Conservation (phyloP, 2,797 vertebrate species). For the Buphagus erythrorhynchus region DNA sequence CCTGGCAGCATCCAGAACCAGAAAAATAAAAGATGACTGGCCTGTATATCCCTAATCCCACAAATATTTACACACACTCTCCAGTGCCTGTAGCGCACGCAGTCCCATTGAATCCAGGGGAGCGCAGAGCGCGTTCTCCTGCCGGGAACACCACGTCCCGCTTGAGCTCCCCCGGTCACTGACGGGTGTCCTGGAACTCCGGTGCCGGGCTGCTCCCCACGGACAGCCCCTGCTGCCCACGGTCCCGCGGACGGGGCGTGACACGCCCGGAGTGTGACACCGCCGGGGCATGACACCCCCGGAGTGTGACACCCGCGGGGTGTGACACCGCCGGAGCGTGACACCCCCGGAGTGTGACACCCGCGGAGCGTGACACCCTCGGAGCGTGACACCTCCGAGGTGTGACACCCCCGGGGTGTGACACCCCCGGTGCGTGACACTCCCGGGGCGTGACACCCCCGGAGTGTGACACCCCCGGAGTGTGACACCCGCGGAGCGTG, state of each 20-base stretch:
- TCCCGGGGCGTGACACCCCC: not conserved
- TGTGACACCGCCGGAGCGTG: not conserved
- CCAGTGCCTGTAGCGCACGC: accelerated
- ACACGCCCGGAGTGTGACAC: not conserved
- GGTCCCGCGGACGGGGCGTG: not conserved
- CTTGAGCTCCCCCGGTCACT: no score
- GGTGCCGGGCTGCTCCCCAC: not conserved
- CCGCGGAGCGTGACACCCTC: no score
- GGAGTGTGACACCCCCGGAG: not conserved
- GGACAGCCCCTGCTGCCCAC: not conserved
- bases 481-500: not conserved
- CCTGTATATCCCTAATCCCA: not conserved
- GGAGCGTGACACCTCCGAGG: no score
- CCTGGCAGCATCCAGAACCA: not conserved
- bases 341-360: not conserved
- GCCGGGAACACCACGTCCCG: not conserved
- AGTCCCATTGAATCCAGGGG: not conserved
- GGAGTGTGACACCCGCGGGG: not conserved
- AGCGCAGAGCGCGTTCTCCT: not conserved
- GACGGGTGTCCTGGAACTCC: accelerated
- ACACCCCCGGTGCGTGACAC: no score
- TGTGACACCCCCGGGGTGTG: no score
- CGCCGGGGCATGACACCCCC: no score
- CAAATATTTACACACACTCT: not conserved
- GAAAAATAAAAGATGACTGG: not conserved